These are phyloP conservation scores for Ochropleura plecta DNA, from an alignment of 2,888 invertebrate species.

Conservation along the genomic window DNA sequence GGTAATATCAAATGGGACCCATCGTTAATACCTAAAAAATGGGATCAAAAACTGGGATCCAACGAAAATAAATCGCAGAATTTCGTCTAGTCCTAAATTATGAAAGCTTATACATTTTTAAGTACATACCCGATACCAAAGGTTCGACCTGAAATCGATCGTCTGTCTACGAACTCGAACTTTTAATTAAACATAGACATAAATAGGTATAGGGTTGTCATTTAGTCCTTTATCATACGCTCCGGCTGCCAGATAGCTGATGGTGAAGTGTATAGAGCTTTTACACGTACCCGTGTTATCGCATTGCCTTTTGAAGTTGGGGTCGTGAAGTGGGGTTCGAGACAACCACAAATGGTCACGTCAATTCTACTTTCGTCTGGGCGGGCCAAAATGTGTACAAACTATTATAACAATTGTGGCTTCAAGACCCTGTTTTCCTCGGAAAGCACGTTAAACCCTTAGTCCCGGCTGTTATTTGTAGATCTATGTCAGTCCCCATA, in stretches of 20 bases:
- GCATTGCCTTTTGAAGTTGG: background rate
- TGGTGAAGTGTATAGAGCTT: background rate
- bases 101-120: slow-evolving; percentile 4
- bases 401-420: background rate
- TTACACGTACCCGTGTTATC: background rate
- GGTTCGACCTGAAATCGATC: slow-evolving; percentile 22
- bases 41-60: no score
- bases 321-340: background rate
- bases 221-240: slow-evolving; percentile 14
- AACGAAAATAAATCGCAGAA: slow-evolving; percentile 3
- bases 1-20: no score
- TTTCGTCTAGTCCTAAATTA: background rate
- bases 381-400: background rate
- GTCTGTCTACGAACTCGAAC: slow-evolving; percentile 22
- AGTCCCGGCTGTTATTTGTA: no score
- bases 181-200: slow-evolving; percentile 28
- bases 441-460: no score
- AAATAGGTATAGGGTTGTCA: slow-evolving; percentile 19
- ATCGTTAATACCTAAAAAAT: no score
- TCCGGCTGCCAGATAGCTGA: slow-evolving; percentile 1
- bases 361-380: no score
- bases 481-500: no score
- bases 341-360: background rate
- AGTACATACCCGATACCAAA: background rate
- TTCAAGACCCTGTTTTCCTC: background rate